Base-by-base conservation (phyloP, 92 coral and sea anemone species). In the Siderastrea siderea region DNA sequence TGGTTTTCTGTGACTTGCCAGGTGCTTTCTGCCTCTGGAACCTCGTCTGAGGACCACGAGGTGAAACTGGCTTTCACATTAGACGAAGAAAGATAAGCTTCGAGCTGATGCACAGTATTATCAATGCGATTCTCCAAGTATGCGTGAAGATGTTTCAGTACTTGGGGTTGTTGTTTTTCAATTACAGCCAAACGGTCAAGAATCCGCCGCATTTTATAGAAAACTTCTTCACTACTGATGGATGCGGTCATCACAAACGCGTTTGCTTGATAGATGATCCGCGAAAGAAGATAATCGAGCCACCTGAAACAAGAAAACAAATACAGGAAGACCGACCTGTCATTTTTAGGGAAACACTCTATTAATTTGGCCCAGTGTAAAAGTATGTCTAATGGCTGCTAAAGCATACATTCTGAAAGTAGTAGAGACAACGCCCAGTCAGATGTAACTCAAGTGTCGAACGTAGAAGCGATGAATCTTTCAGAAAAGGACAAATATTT, bases 1-100 rank as follows among this genome's bases (percentile, higher is more conserved):
- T 66, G 2, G 6, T 43, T 3, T 53, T 50, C 69, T 12, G 90
- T 87, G 6, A 4, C 71, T 8, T 13, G 15, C 90, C 90, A 87
- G 43, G 70, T 14, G 16, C 71, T 50, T 38, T 74, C 79, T n/a
- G 9, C 5, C 17, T 7, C n/a, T 74, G 90, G 90, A 45, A 44
- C 79, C 4, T 57, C 68, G 13, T 59, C 47, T 9, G 2, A 13
- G 2, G 57, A 67, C 90, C 90, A 87, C 2, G 79, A 48, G 5
- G 58, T 54, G 11, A 87, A 70, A 7, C 68, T 17, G 44, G 26
- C 38, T 61, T 44, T 26, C 46, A 87, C 53, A 1, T 67, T 53
- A 19, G 4, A 3, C 3, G 79, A 50, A 7, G 44, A 17, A 11
- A 87, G 47, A 47, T 79, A 50, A 38, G 55, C 59, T 1, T 51